phyloP scores from a whole-genome alignment of 2,797 vertebrate species.

The Staurois parvus region DNA sequence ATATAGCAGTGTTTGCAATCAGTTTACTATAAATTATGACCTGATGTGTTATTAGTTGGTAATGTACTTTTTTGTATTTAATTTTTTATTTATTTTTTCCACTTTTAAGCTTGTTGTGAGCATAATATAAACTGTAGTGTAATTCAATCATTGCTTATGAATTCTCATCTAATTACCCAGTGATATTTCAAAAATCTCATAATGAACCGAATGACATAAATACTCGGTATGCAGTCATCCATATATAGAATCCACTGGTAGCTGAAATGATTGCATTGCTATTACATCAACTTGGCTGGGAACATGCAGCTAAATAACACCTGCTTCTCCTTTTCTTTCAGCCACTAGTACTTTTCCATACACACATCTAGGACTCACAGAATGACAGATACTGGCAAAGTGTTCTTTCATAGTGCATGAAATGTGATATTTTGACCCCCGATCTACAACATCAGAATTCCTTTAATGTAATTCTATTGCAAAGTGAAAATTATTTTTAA shows the following conservation, averaged over 20 bases:
- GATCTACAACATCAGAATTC: not conserved
- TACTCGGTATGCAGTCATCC: conserved; percentile 33
- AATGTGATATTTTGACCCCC: conserved; percentile 17
- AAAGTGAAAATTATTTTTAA: no score
- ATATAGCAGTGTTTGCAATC: not conserved
- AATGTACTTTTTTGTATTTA: no score
- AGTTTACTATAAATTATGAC: conserved; percentile 1
- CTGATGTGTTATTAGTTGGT: not conserved
- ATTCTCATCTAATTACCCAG: conserved; percentile 46
- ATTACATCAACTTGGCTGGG: conserved; percentile 40
- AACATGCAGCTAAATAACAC: conserved; percentile 20
- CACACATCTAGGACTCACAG: conserved; percentile 1
- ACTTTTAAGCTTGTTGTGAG: conserved; percentile 29
- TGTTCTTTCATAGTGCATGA: conserved; percentile 23
- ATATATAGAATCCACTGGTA: not conserved
- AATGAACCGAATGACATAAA: conserved; percentile 38
- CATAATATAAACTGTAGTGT: conserved; percentile 34
- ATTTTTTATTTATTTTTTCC: conserved; percentile 9
- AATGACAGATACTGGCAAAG: not conserved
- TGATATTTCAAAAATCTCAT: conserved; percentile 30
- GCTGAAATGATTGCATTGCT: conserved; percentile 34
- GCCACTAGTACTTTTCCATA: conserved; percentile 14
- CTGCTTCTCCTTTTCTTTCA: conserved; percentile 35
- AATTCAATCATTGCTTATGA: conserved; percentile 31
- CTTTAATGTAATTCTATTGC: no score